A percentile compares a stretch with the other conserved stretches of the same genome.
Evolutionary conservation across 1,140 invertebrate genomes (phyloP).

Genomic region (Lasioglossum albipes): DNA sequence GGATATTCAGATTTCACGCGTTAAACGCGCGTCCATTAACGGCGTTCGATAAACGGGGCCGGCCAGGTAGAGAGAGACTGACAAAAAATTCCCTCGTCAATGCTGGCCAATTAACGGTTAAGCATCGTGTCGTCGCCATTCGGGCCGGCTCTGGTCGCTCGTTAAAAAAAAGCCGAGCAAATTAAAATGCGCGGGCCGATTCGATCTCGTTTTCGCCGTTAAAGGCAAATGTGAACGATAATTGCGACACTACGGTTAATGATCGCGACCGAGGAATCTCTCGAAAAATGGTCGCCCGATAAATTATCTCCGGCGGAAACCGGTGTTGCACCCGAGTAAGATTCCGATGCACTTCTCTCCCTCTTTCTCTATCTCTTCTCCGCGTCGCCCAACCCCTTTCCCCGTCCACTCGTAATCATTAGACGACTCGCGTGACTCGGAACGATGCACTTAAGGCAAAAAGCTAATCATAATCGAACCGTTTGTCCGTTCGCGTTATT

Average conservation of each 20-base stretch:
- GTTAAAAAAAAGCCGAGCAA: neutral
- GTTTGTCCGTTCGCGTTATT: slow-evolving; percentile 53
- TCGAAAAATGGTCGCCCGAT: slow-evolving; percentile 29
- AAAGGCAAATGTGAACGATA: slow-evolving; percentile 17
- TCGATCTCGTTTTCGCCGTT: neutral
- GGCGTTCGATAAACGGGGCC: neutral
- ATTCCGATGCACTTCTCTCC: slow-evolving; percentile 16
- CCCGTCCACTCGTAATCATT: slow-evolving; percentile 13
- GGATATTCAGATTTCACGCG: neutral
- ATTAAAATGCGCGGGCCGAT: slow-evolving; percentile 14
- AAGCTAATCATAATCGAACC: slow-evolving; percentile 65
- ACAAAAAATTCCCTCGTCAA: neutral
- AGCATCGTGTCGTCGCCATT: neutral
- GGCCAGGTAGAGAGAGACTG: too few species aligned
- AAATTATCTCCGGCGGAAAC: slow-evolving; percentile 34
- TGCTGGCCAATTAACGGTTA: neutral
- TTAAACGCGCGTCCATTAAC: neutral
- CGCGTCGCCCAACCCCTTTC: neutral
- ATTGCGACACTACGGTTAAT: slow-evolving; percentile 30
- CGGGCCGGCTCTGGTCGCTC: too few species aligned
- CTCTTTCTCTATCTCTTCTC: neutral
- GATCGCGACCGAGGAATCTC: slow-evolving; percentile 11
- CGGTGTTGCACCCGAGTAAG: slow-evolving; percentile 27
- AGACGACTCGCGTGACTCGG: slow-evolving; percentile 64
- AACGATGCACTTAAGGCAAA: slow-evolving; percentile 66